Evolutionary conservation across 2,113 vertebrate species (phyloP), one percentile per base, ranked within the genome.

Genomic region (Monopterus albus): DNA sequence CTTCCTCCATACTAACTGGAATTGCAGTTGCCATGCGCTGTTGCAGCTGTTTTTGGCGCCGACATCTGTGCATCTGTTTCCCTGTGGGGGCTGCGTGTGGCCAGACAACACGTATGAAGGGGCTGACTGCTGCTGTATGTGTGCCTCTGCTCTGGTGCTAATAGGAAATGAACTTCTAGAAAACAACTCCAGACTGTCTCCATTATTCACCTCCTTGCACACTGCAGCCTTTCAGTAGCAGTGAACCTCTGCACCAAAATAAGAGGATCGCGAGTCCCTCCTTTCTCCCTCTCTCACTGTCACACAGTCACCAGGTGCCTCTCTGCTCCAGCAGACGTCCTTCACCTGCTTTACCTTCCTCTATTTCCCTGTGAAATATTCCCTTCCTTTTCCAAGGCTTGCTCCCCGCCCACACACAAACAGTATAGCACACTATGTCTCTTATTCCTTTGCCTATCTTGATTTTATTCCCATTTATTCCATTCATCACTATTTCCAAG

Each of bases 171-270:
- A 71, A 73, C 58, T 43, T 67, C 23, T 40, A n/a, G 35, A 50
- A 46, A 61, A 64, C 1, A 25, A 52, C 51, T 70, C 49, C 40
- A 64, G 26, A 40, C 62, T 40, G 40, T 50, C 60, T 73, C 33
- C 13, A 45, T 51, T 78, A 31, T 65, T 82, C 72, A 65, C 65
- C 60, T 72, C 59, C 78, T 51, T 36, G 50, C 76, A 33, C 0
- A 67, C 72, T 79, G 89, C 88, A 86, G 77, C 72, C 72, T 87
- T 39, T 66, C 77, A 61, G 69, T 84, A 51, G 43, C 20, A 49
- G 58, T 75, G 69, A 85, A 87, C 82, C 79, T 85, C 85, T 91
- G 87, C 89, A 84, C 84, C 88, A 91, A 88, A 88, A 82, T 26
- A 69, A 77, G 60, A 85, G n/a, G n/a, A n/a, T n/a, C n/a, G 50